These are phyloP conservation scores for Nestor notabilis DNA, from an alignment of 2,113 vertebrate genomes.

Conservation along the genomic window DNA sequence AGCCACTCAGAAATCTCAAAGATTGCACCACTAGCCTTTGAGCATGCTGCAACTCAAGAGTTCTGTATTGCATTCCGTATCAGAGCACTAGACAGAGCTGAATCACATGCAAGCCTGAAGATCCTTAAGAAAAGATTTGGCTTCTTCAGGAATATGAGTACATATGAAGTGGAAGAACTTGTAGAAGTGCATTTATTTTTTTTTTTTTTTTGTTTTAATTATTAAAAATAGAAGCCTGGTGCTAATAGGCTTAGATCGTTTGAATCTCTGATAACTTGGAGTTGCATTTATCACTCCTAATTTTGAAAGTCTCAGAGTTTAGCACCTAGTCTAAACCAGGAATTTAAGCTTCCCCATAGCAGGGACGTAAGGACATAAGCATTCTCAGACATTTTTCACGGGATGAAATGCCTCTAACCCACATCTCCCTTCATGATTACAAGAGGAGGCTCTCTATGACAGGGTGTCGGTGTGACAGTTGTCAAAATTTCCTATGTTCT, in stretches of 20 bases:
- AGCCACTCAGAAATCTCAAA: not conserved
- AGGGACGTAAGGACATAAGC: not conserved
- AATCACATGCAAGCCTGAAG: not conserved
- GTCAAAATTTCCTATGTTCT: not conserved
- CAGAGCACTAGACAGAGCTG: not conserved
- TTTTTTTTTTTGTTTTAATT: not conserved
- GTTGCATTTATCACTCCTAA: not conserved
- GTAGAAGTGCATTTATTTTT: not conserved
- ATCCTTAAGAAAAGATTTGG: not conserved
- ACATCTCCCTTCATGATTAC: not conserved
- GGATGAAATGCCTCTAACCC: not conserved
- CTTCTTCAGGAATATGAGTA: not conserved
- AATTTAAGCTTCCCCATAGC: not conserved
- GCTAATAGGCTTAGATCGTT: not conserved
- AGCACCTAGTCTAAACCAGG: not conserved
- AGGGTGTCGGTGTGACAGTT: not conserved
- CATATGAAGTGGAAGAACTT: not conserved
- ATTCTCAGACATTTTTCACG: not conserved
- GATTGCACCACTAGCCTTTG: not conserved
- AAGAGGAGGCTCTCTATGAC: not conserved
- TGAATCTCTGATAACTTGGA: not conserved
- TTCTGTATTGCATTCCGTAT: rapidly evolving
- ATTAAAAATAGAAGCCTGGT: not conserved
- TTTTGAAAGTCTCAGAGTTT: not conserved
- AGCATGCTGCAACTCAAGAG: not conserved